These are phyloP conservation scores for Sabatieria punctata DNA, from an alignment of 2,888 invertebrate species.

Conservation along the genomic window DNA sequence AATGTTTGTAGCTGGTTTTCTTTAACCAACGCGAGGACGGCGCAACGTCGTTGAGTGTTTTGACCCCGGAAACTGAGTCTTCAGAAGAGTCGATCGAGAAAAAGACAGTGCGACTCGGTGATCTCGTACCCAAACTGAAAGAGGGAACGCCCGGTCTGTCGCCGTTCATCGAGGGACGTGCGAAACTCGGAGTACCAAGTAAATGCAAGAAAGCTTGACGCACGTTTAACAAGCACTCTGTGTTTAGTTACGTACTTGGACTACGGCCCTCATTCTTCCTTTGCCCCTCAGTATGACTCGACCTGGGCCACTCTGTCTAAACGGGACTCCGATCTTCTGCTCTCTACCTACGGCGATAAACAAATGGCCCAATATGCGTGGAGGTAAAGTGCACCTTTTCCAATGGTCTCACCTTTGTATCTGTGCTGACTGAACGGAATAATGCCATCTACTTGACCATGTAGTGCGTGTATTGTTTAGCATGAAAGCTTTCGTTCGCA, in stretches of 20 bases:
- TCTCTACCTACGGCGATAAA: constrained; percentile 70
- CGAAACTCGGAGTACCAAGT: constrained; percentile 5
- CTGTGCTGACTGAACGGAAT: too few species aligned
- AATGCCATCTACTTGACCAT: too few species aligned
- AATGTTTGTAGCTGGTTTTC: constrained; percentile 51
- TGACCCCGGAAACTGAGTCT: constrained; percentile 46
- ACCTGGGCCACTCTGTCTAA: constrained; percentile 82
- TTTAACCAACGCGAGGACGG: constrained; percentile 69
- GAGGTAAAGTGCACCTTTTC: constrained; percentile 42
- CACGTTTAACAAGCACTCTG: too few species aligned
- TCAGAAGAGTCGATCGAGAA: constrained; percentile 6
- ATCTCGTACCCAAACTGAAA: constrained; percentile 20
- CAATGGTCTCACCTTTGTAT: too few species aligned
- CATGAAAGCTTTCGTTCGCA: constrained; percentile 58
- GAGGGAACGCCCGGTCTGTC: constrained; percentile 21
- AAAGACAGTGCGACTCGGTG: constrained; percentile 13
- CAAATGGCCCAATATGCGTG: constrained; percentile 68
- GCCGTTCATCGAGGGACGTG: background rate
- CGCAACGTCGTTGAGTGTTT: constrained; percentile 65
- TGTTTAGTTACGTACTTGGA: constrained; percentile 58
- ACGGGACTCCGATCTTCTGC: constrained; percentile 74
- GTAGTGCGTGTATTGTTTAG: constrained; percentile 42
- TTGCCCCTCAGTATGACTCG: constrained; percentile 88
- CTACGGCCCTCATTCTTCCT: constrained; percentile 86
- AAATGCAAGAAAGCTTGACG: background rate